Base-by-base conservation (phyloP, 2,113 vertebrate species). In the Callorhinus ursinus region DNA sequence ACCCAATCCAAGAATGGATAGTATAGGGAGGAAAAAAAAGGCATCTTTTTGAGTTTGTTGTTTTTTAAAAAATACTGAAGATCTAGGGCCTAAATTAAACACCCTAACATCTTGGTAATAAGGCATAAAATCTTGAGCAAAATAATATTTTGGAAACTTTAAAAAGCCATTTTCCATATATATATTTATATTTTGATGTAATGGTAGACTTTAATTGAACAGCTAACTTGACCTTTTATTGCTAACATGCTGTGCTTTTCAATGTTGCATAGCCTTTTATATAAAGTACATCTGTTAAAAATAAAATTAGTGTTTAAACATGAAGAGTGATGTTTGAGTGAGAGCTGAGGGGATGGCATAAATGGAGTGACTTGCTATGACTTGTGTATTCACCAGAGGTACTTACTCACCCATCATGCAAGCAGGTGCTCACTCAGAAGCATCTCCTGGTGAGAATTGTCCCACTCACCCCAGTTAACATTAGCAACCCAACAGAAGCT, bases 121-220 rank as follows among this genome's bases (percentile, higher is more conserved):
- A 92, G 63, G 51, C 71, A 81, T 92, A 85, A 95, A 94, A 61
- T 92, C 83, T 49, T 93, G 65, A 89, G 39, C 39, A 28, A 80
- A 81, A 53, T 86, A 24, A 85, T 59, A 12, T 69, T 84, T n/a
- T 15, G 46, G 77, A 69, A 85, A 55, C 28, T 19, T 88, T 53
- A 53, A 69, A 76, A 51, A 97, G 57, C 93, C 51, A 5, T 24
- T 90, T 92, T 53, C 59, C 39, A 11, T 42, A 4, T 4, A 4
- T 4, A 5, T n/a, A 8, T 11, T 5, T 59, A 16, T 11, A 5
- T 59, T 31, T 53, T 88, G 55, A 49, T 19, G 22, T 65, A 31
- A 55, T 61, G 31, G 19, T 22, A 74, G 91, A 21, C 77, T 79
- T 71, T 92, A 71, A 83, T 11, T 72, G 77, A 93, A 33, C 59